phyloP scores from a whole-genome alignment of 2,113 vertebrate genomes.

The Tilapia sparmanii region DNA sequence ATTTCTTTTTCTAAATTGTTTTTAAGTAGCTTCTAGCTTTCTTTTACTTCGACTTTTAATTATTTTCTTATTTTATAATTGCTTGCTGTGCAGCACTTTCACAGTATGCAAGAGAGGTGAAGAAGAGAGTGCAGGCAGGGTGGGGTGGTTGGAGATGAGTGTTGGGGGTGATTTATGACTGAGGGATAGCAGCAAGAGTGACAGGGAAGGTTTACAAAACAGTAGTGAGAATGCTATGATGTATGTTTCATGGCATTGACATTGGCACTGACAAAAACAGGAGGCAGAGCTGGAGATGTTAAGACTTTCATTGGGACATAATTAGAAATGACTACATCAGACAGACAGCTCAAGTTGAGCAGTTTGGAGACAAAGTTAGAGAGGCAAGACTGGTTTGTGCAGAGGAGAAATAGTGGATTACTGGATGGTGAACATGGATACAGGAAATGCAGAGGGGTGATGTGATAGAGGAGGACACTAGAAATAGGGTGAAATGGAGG shows the following conservation, averaged over 20 bases:
- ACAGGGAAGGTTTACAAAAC: background rate
- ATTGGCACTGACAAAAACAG: background rate
- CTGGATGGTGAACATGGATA: background rate
- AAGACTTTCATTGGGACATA: background rate
- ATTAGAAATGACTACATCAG: background rate
- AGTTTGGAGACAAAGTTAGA: background rate
- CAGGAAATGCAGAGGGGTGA: background rate
- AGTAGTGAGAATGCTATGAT: background rate
- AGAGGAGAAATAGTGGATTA: background rate
- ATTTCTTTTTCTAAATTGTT: background rate
- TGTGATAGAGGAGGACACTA: background rate
- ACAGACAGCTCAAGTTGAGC: background rate
- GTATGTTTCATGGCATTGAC: background rate
- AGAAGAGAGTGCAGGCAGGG: background rate
- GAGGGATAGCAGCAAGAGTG: background rate
- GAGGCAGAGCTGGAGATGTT: background rate
- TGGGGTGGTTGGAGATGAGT: background rate
- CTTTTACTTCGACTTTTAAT: background rate
- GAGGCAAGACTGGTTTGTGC: background rate
- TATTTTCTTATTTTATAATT: fast-evolving
- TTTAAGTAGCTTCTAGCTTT: background rate
- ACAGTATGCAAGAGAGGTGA: background rate
- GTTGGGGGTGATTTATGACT: background rate
- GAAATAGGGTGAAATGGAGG: background rate
- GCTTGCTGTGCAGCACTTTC: background rate